Base-by-base conservation (phyloP, 1,140 invertebrate species). In the Argopecten irradians region DNA sequence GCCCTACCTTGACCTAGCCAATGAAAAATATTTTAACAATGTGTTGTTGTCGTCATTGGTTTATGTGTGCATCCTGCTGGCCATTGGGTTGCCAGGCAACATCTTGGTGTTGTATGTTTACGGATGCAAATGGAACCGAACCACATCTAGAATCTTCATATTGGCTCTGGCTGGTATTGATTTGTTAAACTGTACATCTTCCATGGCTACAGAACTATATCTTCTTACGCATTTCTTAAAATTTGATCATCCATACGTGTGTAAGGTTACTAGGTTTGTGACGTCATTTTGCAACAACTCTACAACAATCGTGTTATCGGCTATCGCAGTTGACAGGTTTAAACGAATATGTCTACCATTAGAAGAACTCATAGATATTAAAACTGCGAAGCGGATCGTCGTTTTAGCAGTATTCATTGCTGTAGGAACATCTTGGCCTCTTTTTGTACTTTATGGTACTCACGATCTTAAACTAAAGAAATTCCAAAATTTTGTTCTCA, bases 121-220 rank as follows among this genome's bases (percentile, higher is more conserved):
- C 82, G 84, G 88, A 33, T 36, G 39, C 41, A 88, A 87, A 85
- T 90, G 89, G 89, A 82, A 71, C 22, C 86, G 85, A 82, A 87
- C 87, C 3, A 90, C 89, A 13, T 82, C 87, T 33, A 88, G 89
- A 34, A 88, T 90, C 22, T 90, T 90, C n/a, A 88, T 90, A 14
- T 46, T 90, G 39, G 89, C 89, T 36, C 55, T 90, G 0, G 84
- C 89, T 0, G 83, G 34, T 19, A 82, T 82, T 34, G 88, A 28
- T 43, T 36, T 32, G 16, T 43, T 85, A 34, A 90, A 90, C 13
- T 90, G 87, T 39, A 32, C 83, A 34, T 71, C 83, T 0, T 90
- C 89, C 28, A 35, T 90, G 82, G 55, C 87, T 0, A 84, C 41
- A 13, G 89, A 90, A 85, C 32, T 90, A 16, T 85, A 34, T 8